A percentile compares a stretch with the other conserved stretches of the same genome.
These are phyloP conservation scores for Sminthurinus aureus DNA, from an alignment of 2,888 invertebrate species.

Conservation along the genomic window DNA sequence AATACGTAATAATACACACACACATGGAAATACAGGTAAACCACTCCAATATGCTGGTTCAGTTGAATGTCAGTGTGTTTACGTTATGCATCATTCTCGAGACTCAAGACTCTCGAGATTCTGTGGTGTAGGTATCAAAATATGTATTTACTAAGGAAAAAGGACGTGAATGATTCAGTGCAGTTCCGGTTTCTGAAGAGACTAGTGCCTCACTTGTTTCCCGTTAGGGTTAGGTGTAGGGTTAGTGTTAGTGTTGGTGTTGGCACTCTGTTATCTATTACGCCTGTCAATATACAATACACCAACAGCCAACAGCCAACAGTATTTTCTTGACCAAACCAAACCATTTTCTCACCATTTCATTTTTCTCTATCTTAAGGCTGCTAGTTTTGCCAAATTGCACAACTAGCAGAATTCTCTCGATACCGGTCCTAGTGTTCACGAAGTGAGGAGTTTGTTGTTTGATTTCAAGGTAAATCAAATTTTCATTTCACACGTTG, in stretches of 20 bases:
- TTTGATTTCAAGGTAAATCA: neutral
- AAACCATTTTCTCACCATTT: neutral
- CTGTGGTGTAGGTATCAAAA: neutral
- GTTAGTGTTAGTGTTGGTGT: slow-evolving; percentile 24
- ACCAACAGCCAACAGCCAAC: too few relatives aligned
- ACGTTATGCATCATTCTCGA: neutral
- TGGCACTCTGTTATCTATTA: slow-evolving; percentile 9
- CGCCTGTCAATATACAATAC: slow-evolving; percentile 33
- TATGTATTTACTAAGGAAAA: neutral
- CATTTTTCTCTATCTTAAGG: neutral
- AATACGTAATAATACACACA: too few relatives aligned
- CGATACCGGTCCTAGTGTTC: neutral
- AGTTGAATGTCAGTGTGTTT: neutral
- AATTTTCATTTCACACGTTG: neutral
- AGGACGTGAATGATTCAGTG: neutral
- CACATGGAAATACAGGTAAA: too few relatives aligned
- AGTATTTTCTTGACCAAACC: neutral
- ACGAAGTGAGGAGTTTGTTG: neutral
- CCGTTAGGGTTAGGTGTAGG: slow-evolving; percentile 32
- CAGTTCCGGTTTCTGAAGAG: slow-evolving; percentile 30
- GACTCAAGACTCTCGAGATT: neutral
- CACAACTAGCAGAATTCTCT: neutral
- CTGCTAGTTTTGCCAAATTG: too few relatives aligned
- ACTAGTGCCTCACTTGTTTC: slow-evolving; percentile 30
- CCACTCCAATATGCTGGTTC: neutral